Conservation (phyloP, 2,113 vertebrate genomes). For the Menura novaehollandiae region DNA sequence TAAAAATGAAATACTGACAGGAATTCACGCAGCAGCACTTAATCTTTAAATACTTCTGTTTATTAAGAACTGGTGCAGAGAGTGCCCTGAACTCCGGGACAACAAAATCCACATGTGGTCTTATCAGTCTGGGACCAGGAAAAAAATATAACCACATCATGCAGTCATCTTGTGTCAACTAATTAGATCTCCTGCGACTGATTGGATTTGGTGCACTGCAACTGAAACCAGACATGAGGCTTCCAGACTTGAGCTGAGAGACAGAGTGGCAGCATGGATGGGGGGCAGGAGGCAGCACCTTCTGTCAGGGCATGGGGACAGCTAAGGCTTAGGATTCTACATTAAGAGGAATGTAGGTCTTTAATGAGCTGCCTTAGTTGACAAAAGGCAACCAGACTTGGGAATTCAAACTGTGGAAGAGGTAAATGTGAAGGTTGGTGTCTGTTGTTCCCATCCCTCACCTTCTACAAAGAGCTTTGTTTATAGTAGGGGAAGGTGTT, state of each 20-base stretch:
- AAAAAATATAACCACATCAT: not conserved
- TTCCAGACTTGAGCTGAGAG: not conserved
- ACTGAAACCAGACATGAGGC: not conserved
- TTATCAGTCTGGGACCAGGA: not conserved
- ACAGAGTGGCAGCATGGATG: not conserved
- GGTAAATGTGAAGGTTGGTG: not conserved
- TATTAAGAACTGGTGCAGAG: not conserved
- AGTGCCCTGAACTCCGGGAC: not conserved
- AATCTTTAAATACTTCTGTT: not conserved
- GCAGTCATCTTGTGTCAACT: not conserved
- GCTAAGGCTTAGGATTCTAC: not conserved
- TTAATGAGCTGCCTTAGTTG: not conserved
- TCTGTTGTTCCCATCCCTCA: not conserved
- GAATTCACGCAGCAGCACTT: not conserved
- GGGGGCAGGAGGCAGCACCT: not conserved
- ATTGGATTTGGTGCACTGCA: not conserved
- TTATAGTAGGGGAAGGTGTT: not conserved
- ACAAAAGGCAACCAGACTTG: not conserved
- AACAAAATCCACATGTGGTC: not conserved
- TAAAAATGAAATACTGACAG: not conserved
- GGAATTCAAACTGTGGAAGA: not conserved
- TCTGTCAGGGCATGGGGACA: not conserved
- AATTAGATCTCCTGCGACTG: not conserved
- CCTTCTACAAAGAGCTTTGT: not conserved
- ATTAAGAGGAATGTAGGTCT: not conserved